Conservation (phyloP, 2,113 vertebrate species). For the Spilogale gracilis region DNA sequence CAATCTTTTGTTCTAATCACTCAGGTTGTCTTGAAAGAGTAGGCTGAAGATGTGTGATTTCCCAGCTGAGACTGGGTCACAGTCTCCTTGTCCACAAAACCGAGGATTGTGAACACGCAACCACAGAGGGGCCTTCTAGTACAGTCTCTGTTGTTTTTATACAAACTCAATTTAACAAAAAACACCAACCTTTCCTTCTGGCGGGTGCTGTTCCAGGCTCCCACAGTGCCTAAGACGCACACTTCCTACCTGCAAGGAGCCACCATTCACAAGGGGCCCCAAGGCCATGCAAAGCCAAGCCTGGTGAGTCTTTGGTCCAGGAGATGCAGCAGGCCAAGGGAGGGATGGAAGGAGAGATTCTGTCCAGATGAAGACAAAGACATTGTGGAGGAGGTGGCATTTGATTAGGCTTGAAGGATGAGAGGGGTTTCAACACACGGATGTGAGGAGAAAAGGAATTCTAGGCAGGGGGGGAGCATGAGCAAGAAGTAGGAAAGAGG, state of each 20-base stretch:
- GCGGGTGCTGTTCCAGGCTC: background rate
- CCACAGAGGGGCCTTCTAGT: background rate
- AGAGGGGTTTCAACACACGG: background rate
- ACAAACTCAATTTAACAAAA: background rate
- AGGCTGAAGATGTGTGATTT: background rate
- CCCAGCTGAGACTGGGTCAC: background rate
- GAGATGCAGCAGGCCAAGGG: background rate
- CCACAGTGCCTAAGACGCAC: accelerated
- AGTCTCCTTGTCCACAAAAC: background rate
- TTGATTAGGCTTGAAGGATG: background rate
- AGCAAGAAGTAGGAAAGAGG: too few species aligned
- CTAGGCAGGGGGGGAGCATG: background rate
- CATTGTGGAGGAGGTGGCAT: background rate
- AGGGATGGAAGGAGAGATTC: background rate
- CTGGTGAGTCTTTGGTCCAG: accelerated
- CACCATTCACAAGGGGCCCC: background rate
- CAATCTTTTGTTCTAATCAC: background rate
- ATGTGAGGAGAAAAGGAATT: background rate
- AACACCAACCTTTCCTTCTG: background rate
- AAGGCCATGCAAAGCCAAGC: background rate
- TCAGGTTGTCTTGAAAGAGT: background rate
- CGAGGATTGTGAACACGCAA: background rate
- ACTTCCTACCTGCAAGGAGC: background rate
- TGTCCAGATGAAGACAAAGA: background rate
- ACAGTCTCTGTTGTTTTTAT: background rate